Evolutionary conservation across 2,888 invertebrate species (phyloP).

Genomic region (Gymnoscelis rufifasciata): DNA sequence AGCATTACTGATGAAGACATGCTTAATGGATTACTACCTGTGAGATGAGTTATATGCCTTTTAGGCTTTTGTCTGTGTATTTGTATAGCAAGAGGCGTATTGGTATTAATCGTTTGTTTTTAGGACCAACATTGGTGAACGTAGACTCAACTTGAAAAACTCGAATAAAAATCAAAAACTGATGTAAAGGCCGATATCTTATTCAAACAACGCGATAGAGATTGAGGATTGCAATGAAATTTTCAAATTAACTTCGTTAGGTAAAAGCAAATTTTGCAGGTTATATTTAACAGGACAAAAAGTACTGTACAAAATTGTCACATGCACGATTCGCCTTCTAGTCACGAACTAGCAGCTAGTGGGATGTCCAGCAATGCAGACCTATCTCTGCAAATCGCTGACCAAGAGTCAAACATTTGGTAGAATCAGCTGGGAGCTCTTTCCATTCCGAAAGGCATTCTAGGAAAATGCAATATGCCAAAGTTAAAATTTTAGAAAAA

Average conservation of each 20-base stretch:
- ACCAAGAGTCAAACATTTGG: constrained; percentile 9
- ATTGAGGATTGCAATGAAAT: not conserved
- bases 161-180: no score
- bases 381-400: constrained; percentile 12
- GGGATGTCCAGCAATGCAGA: constrained; percentile 21
- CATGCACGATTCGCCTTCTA: constrained; percentile 25
- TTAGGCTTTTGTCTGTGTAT: not conserved
- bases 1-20: constrained; percentile 16
- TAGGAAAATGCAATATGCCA: no score
- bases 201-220: not conserved
- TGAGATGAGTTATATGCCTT: constrained; percentile 6
- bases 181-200: no score
- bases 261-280: not conserved
- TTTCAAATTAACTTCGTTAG: not conserved
- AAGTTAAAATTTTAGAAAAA: no score
- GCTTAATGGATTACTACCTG: constrained; percentile 24
- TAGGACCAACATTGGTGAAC: no score
- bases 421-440: not conserved
- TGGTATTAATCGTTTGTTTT: no score
- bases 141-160: no score
- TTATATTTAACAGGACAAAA: constrained; percentile 5
- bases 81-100: no score
- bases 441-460: constrained; percentile 2
- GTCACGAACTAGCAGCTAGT: constrained; percentile 27
- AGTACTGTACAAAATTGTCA: constrained; percentile 11